Evolutionary conservation across 2,888 invertebrate genomes (phyloP).

Genomic region (Campaea margaritaria): DNA sequence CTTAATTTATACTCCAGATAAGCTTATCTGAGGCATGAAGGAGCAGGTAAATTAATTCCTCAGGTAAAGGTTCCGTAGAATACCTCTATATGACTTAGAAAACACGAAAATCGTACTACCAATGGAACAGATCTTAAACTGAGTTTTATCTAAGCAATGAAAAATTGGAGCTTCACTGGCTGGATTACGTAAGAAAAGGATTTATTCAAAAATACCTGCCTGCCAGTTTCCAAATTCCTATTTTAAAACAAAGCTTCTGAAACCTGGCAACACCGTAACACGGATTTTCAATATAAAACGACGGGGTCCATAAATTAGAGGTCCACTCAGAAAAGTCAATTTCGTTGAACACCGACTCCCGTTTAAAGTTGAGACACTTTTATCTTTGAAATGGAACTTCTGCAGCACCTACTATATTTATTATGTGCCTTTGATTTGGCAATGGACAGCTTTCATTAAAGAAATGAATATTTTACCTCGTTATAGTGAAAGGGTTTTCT

Average conservation of each 20-base stretch:
- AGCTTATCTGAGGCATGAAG: no score
- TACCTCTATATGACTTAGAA: no score
- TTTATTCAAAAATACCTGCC: background rate
- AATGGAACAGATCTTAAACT: no score
- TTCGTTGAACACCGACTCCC: conserved; percentile 49
- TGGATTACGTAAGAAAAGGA: no score
- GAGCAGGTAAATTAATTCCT: no score
- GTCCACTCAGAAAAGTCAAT: conserved; percentile 64
- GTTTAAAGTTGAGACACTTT: conserved; percentile 51
- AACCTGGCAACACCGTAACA: conserved; percentile 39
- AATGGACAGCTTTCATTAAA: conserved; percentile 26
- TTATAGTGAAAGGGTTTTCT: background rate
- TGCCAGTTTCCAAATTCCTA: background rate
- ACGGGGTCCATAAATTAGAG: conserved; percentile 72
- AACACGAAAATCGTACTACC: no score
- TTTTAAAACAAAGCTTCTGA: background rate
- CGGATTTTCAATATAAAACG: conserved; percentile 62
- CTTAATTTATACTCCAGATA: no score
- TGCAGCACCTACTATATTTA: no score
- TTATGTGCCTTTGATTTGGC: no score
- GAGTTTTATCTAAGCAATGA: no score
- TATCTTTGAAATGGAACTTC: conserved; percentile 32
- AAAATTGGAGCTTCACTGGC: no score
- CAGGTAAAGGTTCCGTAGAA: no score
- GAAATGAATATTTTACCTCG: conserved; percentile 18